Base-by-base conservation (phyloP, 2,113 vertebrate species). In the Protobothrops mucrosquamatus region DNA sequence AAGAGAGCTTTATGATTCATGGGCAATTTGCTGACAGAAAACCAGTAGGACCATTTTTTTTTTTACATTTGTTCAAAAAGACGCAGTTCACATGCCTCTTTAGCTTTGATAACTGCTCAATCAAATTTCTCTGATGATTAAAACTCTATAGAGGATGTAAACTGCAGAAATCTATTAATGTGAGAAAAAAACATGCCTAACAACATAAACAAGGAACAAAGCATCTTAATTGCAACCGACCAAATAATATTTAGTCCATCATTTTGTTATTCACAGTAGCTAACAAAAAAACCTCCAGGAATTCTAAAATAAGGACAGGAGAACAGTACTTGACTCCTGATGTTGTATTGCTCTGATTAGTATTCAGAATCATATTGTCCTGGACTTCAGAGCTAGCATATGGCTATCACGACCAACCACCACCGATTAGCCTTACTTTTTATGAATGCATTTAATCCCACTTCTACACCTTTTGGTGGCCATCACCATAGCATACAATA, bases 121-220 rank as follows among this genome's bases (percentile, higher is more conserved):
- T 51, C 57, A 61, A 59, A 93, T 64, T 89, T 92, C 69, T 92
- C 64, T 51, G 48, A 92, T 85, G 46, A 8, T 51, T 92, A 87
- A 81, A 94, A 54, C 4, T 57, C 55, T 61, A 87, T 10, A 26
- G 24, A 85, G 24, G 18, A 39, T 90, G 15, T 15, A 56, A 0
- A 90, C 34, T 52, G 23, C n/a, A 93, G 23, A 14, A 91, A 51
- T 69, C 59, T 56, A 89, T 94, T 94, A 89, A 93, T 93, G 15
- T 92, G 3, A 59, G 3, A 55, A 10, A 64, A 6, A 6, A 69
- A 26, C 54, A 89, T n/a, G 92, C 56, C 11, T 39, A 88, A 46
- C 22, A 24, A 56, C 22, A 46, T 59, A 64, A 74, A 11, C 2
- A 74, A 24, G n/a, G 4, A 18, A 48, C 69, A 51, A 4, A 34